Conservation (phyloP, 2,888 invertebrate genomes). For the Tenthredo amoena region DNA sequence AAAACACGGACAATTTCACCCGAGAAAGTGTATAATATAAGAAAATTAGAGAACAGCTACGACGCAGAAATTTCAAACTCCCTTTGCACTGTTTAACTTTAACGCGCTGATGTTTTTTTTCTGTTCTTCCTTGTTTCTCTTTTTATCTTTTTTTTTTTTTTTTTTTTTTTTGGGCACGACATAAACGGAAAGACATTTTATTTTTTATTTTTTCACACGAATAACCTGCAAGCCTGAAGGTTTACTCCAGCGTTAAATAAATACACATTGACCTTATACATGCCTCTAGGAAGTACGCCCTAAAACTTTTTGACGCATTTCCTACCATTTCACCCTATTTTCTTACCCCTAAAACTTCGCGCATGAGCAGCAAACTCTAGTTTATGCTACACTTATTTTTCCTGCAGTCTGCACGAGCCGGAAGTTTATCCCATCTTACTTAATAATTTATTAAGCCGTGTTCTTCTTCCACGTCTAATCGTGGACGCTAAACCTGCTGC, state of each 20-base stretch:
- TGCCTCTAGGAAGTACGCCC: background rate
- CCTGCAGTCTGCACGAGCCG: constrained; percentile 15
- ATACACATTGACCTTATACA: constrained; percentile 21
- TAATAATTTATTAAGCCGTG: constrained; percentile 40
- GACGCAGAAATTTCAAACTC: background rate
- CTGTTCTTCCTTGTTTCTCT: background rate
- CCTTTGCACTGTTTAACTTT: background rate
- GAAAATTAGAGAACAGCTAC: constrained; percentile 28
- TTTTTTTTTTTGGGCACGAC: background rate
- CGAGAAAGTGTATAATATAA: constrained; percentile 1
- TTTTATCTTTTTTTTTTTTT: too few relatives aligned
- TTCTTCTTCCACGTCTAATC: constrained; percentile 18
- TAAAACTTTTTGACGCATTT: constrained; percentile 16
- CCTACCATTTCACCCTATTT: background rate
- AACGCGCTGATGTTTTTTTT: background rate
- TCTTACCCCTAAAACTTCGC: background rate
- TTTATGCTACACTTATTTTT: background rate
- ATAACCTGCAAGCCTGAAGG: background rate
- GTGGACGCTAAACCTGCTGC: constrained; percentile 32
- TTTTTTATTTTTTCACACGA: background rate
- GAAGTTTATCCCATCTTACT: constrained; percentile 46
- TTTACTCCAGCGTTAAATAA: constrained; percentile 17
- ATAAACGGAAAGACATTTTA: background rate
- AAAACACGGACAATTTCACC: constrained; percentile 14
- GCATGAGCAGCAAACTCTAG: constrained; percentile 11